Conservation (phyloP, 2,113 vertebrate species). For the Barnardius zonarius region DNA sequence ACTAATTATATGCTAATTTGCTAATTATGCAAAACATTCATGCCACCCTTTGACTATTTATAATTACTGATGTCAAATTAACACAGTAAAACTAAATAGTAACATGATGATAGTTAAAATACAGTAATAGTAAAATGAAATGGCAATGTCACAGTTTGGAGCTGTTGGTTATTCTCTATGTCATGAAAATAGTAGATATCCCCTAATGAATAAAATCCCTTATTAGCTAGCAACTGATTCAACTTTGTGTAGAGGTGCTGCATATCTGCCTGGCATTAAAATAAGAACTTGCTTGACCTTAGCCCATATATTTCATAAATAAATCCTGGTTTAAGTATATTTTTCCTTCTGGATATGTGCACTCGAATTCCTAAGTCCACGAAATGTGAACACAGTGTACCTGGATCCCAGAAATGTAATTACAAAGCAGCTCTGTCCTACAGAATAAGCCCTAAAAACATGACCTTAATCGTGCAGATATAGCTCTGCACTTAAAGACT, state of each 20-base stretch:
- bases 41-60: background rate
- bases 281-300: background rate
- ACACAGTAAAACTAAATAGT: background rate
- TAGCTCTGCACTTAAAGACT: rapidly evolving
- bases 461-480: rapidly evolving
- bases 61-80: background rate
- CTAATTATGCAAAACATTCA: background rate
- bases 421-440: background rate
- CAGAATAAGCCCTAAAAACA: background rate
- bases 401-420: rapidly evolving
- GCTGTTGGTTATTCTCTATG: background rate
- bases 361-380: background rate
- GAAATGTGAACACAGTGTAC: background rate
- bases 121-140: background rate
- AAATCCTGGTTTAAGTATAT: background rate
- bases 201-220: background rate
- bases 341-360: background rate
- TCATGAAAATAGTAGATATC: rapidly evolving
- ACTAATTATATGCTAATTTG: background rate
- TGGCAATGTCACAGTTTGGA: background rate
- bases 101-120: background rate
- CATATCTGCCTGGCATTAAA: background rate
- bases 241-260: background rate
- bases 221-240: background rate
- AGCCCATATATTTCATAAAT: background rate